Evolutionary conservation across 1,140 invertebrate genomes (phyloP).

Genomic region (Colletes latitarsis): DNA sequence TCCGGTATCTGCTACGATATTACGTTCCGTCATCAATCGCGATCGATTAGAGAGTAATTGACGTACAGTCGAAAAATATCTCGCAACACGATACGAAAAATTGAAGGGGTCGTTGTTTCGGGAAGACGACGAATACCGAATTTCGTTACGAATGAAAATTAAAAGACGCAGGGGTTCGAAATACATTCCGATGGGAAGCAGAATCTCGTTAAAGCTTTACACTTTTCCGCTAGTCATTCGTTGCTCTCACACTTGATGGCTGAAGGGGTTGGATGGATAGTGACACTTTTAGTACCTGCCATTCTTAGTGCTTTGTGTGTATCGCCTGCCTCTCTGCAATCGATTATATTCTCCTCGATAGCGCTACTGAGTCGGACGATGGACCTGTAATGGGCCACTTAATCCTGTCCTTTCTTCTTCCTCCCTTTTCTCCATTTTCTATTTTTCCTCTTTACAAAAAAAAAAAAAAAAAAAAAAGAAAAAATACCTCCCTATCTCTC

Average conservation of each 20-base stretch:
- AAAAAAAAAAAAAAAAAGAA: not conserved
- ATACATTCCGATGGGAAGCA: slow-evolving; percentile 42
- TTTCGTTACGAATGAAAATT: not conserved
- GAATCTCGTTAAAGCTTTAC: slow-evolving; percentile 46
- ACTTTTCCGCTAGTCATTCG: slow-evolving; percentile 45
- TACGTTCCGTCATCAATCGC: not conserved
- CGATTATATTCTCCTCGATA: slow-evolving; percentile 65
- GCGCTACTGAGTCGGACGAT: slow-evolving; percentile 77
- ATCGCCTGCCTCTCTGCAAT: slow-evolving; percentile 77
- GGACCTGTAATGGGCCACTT: slow-evolving; percentile 64
- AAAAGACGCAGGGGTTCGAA: not conserved
- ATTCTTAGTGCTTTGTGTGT: slow-evolving; percentile 50
- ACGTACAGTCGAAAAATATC: not conserved
- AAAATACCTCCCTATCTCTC: slow-evolving; percentile 52
- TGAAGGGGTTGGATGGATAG: slow-evolving; percentile 59
- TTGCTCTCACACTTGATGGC: slow-evolving; percentile 56
- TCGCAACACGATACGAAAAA: not conserved
- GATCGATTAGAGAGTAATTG: not conserved
- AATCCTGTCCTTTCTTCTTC: slow-evolving; percentile 31
- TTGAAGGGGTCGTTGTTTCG: too few relatives aligned
- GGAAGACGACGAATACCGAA: too few relatives aligned
- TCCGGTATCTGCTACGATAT: too few relatives aligned
- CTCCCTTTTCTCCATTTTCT: slow-evolving; percentile 6
- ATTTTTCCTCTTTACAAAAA: not conserved
- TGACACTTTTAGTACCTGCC: slow-evolving; percentile 57